Evolutionary conservation across 2,113 vertebrate genomes (phyloP), one percentile per base, ranked within the genome.

Genomic region (Sterrhoptilus dennistouni): DNA sequence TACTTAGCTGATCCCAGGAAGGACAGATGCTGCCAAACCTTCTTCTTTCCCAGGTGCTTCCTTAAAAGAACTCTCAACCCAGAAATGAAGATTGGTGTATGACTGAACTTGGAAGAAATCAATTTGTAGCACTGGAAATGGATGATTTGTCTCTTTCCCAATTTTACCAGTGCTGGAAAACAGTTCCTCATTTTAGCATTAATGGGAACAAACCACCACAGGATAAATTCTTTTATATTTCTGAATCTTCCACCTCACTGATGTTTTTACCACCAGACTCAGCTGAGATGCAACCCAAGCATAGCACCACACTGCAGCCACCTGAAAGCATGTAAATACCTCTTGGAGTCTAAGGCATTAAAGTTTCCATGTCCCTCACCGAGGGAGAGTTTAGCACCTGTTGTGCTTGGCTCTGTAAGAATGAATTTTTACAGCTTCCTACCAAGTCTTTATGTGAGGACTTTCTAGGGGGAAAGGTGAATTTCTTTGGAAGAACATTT

Each of bases 291-390:
- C 31, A 66, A 40, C 22, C 12, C 56, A 42, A 63, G 35, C 28
- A 50, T 0, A 23, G 35, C 33, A 45, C 49, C 29, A 7, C 0
- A 1, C 12, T 64, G 27, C 35, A 69, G 64, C 27, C 35, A 40
- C 72, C 24, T 49, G 45, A 65, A 87, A 49, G 31, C 24, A 11
- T 2, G 4, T 14, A n/a, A 29, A 74, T 33, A 36, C 28, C 4
- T 47, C 15, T 38, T 47, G 6, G 27, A 72, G 57, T 44, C 33
- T 17, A 19, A 76, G 80, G 71, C 79, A 29, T 42, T 57, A 4
- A 53, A 45, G 35, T 69, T 54, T n/a, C 28, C 9, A 1, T 13
- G 0, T 11, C 13, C 36, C 45, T 79, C 52, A 57, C 27, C 0
- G 1, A 77, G 42, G 14, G 36, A 27, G 11, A 61, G 28, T 15